Percentiles rank a stretch among this genome's conserved stretches.
Conservation (phyloP, 2,113 vertebrate species). For the human region GRCh38 chr4:105280001-105280500, state of each 20-base stretch:
- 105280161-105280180: neutral
- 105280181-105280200: neutral
- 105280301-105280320: neutral
- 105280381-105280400: too few species aligned
- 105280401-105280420: neutral
- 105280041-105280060: neutral
- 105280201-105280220: neutral
- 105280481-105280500: neutral
- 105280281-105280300: neutral
- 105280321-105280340: neutral
- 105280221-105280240: neutral
- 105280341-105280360: neutral
- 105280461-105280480: neutral
- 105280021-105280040: neutral
- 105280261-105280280: neutral
- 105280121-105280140: neutral
- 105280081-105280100: neutral
- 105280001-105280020: neutral
- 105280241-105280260: neutral
- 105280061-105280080: neutral
- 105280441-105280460: neutral
- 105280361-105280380: neutral
- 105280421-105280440: neutral
- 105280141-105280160: neutral
- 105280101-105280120: fast-evolving